These are phyloP conservation scores for Pogona vitticeps DNA, from an alignment of 2,113 vertebrate genomes.

Conservation along the genomic window DNA sequence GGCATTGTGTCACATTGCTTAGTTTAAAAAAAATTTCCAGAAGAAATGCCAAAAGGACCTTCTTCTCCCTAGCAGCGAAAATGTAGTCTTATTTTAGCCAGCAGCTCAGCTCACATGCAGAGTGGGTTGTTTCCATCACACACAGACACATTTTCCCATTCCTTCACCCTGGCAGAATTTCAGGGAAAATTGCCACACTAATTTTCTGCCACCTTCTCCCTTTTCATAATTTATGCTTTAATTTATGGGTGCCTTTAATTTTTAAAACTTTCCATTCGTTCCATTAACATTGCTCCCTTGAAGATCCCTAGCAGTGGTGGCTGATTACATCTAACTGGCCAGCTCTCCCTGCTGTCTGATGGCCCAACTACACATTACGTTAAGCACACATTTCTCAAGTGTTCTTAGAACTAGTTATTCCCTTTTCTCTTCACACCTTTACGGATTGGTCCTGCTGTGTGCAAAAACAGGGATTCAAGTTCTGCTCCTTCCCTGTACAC, in stretches of 20 bases:
- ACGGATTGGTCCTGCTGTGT: background rate
- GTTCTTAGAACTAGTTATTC: background rate
- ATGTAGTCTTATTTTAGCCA: background rate
- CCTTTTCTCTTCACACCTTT: background rate
- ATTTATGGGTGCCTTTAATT: background rate
- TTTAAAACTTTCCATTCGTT: conserved; percentile 4
- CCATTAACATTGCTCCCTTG: background rate
- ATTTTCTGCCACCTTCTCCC: background rate
- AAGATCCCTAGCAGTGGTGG: background rate
- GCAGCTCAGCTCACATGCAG: background rate
- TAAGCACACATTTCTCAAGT: background rate
- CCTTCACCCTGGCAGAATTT: background rate
- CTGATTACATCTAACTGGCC: background rate
- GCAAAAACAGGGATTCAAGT: background rate
- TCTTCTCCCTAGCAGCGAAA: background rate
- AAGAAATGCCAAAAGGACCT: background rate
- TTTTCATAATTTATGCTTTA: conserved; percentile 1
- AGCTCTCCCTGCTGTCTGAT: background rate
- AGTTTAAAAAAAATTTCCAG: background rate
- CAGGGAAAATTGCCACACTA: background rate
- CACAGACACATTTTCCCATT: background rate
- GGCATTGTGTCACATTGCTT: background rate
- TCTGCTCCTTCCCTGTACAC: background rate
- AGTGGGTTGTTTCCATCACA: background rate
- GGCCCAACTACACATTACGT: background rate